Base-by-base conservation (phyloP, 2,113 vertebrate genomes). In the Brachypodius melanocephalos region DNA sequence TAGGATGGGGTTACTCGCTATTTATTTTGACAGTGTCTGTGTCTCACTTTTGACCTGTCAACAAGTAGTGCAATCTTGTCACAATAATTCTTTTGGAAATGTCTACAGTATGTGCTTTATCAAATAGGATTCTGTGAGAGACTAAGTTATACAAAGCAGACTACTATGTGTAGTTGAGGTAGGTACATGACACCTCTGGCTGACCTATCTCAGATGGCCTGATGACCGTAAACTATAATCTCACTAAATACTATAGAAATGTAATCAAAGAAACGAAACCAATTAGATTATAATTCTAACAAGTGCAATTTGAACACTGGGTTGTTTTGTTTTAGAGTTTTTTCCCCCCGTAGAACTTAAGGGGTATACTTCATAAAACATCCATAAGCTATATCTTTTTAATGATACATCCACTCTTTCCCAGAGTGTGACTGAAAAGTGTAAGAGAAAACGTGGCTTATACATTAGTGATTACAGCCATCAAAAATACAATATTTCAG, bases 311-410 rank as follows among this genome's bases (percentile, higher is more conserved):
- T 57, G 46, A 75, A 62, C 4, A 38, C 6, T 45, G 32, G 1
- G 1, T 19, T 48, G 8, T 55, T 78, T 40, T 40, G 7, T 14
- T 62, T 52, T 0, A 4, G 3, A 4, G 0, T 14, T 52, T 1
- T 14, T 63, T 66, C 3, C 5, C 7, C 8, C 3, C 48, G 11
- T 43, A 59, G 58, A 48, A 32, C 15, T 43, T 52, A 24, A 15
- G 31, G 46, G 42, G 4, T 10, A 34, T 67, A 68, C 2, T 3
- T 58, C 15, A 67, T 63, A 38, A 91, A 80, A 63, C 3, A 29
- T 42, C 6, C 9, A 10, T 46, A 48, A 85, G 1, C 2, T 66
- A 4, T 45, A 45, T 42, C 14, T 68, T 77, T 59, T 14, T 36
- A 65, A 45, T n/a, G 21, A 54, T 77, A 40, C 4, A 63, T 58